Base-by-base conservation (phyloP, 2,113 vertebrate genomes). In the Ceuthmochares aereus region DNA sequence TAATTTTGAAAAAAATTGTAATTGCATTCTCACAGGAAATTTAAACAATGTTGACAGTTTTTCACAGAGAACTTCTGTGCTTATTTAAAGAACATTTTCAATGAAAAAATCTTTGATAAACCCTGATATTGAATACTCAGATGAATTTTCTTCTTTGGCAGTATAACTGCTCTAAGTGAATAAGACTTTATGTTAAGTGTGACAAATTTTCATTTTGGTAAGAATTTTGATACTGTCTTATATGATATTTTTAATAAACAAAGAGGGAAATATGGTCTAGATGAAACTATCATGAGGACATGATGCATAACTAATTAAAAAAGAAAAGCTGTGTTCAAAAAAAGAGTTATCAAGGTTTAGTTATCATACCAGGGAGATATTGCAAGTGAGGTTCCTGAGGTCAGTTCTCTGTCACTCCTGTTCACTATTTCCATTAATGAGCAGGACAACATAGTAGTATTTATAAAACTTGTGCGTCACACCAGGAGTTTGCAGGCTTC, bases 391-490 rank as follows among this genome's bases (percentile, higher is more conserved):
- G 93, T 89, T 95, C 64, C 68, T 32, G 56, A 84, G 93, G 91
- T 95, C 89, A 90, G 72, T 81, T 74, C 75, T 95, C 73, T 96
- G 95, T 92, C 94, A 93, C 76, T 92, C 92, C 93, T 75, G 52
- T 87, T 96, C 86, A 91, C 86, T 83, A 81, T 87, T 95, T 95
- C 89, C 86, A 75, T 95, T 96, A 95, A 87, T 74, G 86, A 89
- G 73, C 49, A 84, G 86, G 68, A 59, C 12, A 10, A 72, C 30
- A 89, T 54, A 55, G 42, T 86, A 89, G 73, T 92, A 87, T 80
- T 95, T 95, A 77, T 90, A 87, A 90, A 93, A 78, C 43, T 67
- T 43, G 56, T 92, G 80, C 1, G 47, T 95, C 91, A 84, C 91
- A 90, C 83, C 68, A 36, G 63, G 29, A 93, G 56, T 77, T 95